These are phyloP conservation scores for Idaea dimidiata DNA, from an alignment of 2,888 invertebrate genomes.

Conservation along the genomic window DNA sequence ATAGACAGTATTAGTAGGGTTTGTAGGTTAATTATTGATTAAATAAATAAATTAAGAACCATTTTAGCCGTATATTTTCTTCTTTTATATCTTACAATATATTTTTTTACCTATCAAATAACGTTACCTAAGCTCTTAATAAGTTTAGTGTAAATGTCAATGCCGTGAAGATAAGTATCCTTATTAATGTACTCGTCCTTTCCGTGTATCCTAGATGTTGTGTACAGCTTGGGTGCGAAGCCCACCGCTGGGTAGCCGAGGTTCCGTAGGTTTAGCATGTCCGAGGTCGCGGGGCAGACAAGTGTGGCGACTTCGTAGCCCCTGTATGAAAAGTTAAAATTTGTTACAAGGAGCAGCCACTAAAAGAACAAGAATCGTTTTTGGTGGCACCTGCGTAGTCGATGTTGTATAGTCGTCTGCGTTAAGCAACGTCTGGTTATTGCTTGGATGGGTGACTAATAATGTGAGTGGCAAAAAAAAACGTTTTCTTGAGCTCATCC, in stretches of 20 bases:
- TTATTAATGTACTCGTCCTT: constrained; percentile 54
- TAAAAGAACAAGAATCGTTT: no score
- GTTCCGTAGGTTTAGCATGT: constrained; percentile 50
- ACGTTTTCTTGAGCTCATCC: no score
- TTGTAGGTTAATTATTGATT: background rate
- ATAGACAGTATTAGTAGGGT: no score
- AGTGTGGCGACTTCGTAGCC: constrained; percentile 42
- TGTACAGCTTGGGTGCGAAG: constrained; percentile 49
- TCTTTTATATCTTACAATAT: background rate
- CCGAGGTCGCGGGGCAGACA: constrained; percentile 53
- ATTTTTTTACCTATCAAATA: background rate
- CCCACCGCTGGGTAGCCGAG: constrained; percentile 57
- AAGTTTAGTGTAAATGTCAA: constrained; percentile 50
- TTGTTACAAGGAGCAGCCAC: background rate
- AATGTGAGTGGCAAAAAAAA: no score
- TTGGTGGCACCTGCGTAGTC: no score
- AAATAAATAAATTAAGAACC: background rate
- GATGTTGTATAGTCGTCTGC: no score
- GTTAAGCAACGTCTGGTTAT: no score
- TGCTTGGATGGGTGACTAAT: no score
- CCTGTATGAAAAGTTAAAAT: constrained; percentile 31
- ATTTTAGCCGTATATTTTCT: background rate
- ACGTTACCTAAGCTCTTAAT: constrained; percentile 36
- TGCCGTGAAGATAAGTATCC: constrained; percentile 48
- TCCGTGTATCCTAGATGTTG: constrained; percentile 41